Percentiles rank a stretch among this genome's conserved stretches.
phyloP scores from a whole-genome alignment of 2,113 vertebrate genomes.

The Esox niger region DNA sequence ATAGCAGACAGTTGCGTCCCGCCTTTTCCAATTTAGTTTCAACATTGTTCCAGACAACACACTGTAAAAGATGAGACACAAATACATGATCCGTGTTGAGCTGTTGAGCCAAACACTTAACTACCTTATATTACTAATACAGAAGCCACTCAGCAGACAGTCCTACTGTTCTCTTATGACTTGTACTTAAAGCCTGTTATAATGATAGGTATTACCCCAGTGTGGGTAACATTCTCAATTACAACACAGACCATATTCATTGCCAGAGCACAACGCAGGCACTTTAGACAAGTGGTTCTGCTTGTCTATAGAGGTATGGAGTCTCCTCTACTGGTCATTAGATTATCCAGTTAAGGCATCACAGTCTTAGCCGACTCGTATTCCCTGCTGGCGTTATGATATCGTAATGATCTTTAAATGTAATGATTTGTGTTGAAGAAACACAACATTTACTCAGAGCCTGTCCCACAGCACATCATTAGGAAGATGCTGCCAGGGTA shows the following conservation, averaged over 20 bases:
- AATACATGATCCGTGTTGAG: neutral
- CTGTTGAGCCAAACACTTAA: neutral
- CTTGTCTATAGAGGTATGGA: neutral
- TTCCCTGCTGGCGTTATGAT: conserved; percentile 44
- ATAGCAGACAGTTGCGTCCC: conserved; percentile 5
- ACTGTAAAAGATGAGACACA: neutral
- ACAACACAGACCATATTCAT: conserved; percentile 17
- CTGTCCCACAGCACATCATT: conserved; percentile 48
- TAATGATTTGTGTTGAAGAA: conserved; percentile 44
- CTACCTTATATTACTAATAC: neutral
- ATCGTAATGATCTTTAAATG: conserved; percentile 60
- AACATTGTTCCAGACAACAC: neutral
- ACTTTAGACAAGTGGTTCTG: neutral
- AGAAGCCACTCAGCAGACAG: conserved; percentile 13
- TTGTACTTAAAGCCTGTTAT: conserved; percentile 31
- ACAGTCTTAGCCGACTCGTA: conserved; percentile 35
- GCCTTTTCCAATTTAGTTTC: conserved; percentile 16
- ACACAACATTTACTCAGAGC: conserved; percentile 32
- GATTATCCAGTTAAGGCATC: conserved; percentile 26
- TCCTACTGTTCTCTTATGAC: conserved; percentile 16
- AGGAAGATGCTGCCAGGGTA: conserved; percentile 34
- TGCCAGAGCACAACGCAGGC: conserved; percentile 11
- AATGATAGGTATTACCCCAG: conserved; percentile 44
- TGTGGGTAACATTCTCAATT: conserved; percentile 37
- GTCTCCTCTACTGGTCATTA: conserved; percentile 2